Conservation (phyloP, 1,140 invertebrate genomes). For the Caligus rogercresseyi region DNA sequence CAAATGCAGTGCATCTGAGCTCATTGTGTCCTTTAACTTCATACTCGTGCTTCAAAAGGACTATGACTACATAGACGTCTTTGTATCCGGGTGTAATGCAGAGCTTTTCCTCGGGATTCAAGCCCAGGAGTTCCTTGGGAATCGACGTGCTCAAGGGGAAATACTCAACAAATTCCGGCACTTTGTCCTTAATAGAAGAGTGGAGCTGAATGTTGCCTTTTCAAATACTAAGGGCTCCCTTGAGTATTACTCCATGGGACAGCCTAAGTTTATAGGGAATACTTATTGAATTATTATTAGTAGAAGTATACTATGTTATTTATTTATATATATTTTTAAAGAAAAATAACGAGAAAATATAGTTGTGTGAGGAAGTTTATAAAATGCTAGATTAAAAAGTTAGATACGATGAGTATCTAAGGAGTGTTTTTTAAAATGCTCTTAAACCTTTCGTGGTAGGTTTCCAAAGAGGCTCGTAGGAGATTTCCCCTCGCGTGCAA, state of each 20-base stretch:
- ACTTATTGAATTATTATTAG: background rate
- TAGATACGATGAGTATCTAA: too few species aligned
- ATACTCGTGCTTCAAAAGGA: background rate
- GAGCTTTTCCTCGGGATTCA: background rate
- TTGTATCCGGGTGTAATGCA: background rate
- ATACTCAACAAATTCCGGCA: background rate
- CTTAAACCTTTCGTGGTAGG: conserved; percentile 5
- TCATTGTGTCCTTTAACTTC: background rate
- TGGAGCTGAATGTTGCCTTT: background rate
- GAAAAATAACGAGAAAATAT: background rate
- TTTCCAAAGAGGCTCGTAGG: conserved; percentile 17
- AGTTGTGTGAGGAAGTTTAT: background rate
- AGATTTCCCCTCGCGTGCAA: conserved; percentile 8
- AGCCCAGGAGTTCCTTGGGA: background rate
- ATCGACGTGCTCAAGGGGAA: background rate
- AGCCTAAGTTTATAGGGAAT: background rate
- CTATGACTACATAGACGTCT: background rate
- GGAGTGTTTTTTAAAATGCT: background rate
- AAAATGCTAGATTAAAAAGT: too few species aligned
- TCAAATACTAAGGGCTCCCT: background rate
- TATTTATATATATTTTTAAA: background rate
- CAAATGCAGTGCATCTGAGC: too few species aligned
- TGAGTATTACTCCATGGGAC: background rate
- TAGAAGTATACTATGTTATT: background rate
- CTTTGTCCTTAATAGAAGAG: background rate